Evolutionary conservation across 2,113 vertebrate species (phyloP), one percentile per base, ranked within the genome.

Genomic region (Nerophis lumbriciformis): DNA sequence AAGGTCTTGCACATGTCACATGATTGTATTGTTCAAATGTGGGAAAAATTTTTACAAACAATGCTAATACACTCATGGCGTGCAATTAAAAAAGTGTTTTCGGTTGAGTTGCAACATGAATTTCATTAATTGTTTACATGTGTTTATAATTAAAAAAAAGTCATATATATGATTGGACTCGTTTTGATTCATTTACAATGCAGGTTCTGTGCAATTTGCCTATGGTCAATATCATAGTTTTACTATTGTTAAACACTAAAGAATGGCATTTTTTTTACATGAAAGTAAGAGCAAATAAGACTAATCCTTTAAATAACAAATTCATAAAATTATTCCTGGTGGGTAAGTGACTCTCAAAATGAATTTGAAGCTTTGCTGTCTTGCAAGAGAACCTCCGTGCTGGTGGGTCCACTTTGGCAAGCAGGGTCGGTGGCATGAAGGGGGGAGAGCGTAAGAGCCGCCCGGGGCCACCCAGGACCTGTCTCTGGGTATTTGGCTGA

Each of bases 91-190:
- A 80, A 9, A 71, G 68, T 80, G 77, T 73, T 88, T 84, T 75
- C 80, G 85, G 78, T 89, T 89, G 82, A 86, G 90, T 90, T 88
- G 84, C 82, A 84, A 88, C 85, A 88, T 88, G 83, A 83, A 87
- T 90, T 92, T 91, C 90, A 90, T 90, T 88, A 90, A 92, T 72
- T 92, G 92, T 93, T 94, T 92, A 93, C 92, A 91, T 94, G 93
- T 94, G 87, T 94, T 95, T 93, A 93, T 94, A 93, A 93, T 89
- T 93, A 93, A 94, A 94, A 90, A 28, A 28, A 28, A 28, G 28
- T 88, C 86, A 88, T 91, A 80, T 93, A 90, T 93, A 90, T 88
- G 86, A 83, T 83, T 83, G 80, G 72, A 82, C 56, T 68, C 60
- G 68, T 48, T 72, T 85, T 86, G 66, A 65, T 73, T 85, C 61